A percentile compares a stretch with the other conserved stretches of the same genome.
These are phyloP conservation scores for Henricia sp. DNA, from an alignment of 53 echinoderm and acorn worm genomes.

Conservation along the genomic window DNA sequence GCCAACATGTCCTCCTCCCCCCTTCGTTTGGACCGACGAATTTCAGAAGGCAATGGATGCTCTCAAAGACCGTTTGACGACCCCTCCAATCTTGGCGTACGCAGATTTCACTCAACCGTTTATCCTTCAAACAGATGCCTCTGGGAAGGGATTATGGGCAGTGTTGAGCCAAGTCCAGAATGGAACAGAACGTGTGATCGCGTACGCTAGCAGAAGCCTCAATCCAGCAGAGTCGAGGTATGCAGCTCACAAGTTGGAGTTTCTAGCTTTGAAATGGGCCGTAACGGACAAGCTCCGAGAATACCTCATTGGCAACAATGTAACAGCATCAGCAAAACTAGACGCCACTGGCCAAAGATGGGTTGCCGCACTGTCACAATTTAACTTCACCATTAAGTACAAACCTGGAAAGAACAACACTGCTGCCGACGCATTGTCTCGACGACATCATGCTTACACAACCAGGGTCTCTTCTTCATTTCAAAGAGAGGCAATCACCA, in stretches of 20 bases:
- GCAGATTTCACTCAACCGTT: constrained; percentile 24
- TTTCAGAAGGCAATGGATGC: constrained; percentile 28
- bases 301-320: constrained; percentile 63
- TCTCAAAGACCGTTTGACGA: constrained; percentile 15
- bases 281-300: constrained; percentile 67
- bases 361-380: constrained; percentile 40
- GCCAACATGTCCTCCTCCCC: neutral
- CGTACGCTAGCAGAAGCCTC: constrained; percentile 52
- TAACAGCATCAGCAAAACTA: constrained; percentile 62
- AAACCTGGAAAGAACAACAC: constrained; percentile 46
- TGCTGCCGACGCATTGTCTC: constrained; percentile 58
- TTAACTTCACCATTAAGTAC: constrained; percentile 50
- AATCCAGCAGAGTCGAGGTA: constrained; percentile 53
- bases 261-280: constrained; percentile 75
- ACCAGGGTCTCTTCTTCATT: neutral
- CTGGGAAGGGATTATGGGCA: constrained; percentile 14
- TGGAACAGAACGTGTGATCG: constrained; percentile 23
- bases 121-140: constrained; percentile 28
- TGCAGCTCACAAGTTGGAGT: constrained; percentile 68
- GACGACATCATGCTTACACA: neutral
- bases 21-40: constrained; percentile 41
- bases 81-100: constrained; percentile 36
- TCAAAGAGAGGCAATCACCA: neutral
- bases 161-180: constrained; percentile 20
- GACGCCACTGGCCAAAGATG: constrained; percentile 53